A percentile compares a stretch with the other conserved stretches of the same genome.
Conservation (phyloP, 2,797 vertebrate genomes). For the Alfaro cultratus region DNA sequence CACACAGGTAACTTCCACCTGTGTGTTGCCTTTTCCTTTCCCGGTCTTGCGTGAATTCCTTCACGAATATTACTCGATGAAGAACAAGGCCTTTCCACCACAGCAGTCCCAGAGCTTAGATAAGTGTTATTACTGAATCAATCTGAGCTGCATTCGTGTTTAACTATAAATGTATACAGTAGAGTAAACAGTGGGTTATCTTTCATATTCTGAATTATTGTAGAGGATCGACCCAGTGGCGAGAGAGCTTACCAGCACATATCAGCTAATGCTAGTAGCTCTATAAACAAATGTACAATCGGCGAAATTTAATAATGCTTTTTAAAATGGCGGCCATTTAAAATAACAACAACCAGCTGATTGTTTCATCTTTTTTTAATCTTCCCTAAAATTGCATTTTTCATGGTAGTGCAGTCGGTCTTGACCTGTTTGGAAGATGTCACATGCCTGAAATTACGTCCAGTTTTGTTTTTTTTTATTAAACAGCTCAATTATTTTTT, state of each 20-base stretch:
- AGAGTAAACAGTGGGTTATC: not conserved
- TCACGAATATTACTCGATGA: conserved; percentile 11
- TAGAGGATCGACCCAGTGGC: not conserved
- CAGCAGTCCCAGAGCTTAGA: not conserved
- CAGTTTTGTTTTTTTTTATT: too few species aligned
- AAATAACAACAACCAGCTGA: not conserved
- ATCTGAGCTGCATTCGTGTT: not conserved
- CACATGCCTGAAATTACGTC: not conserved
- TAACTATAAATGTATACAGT: not conserved
- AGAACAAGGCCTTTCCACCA: not conserved
- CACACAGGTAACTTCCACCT: conserved; percentile 28
- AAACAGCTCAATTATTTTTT: too few species aligned
- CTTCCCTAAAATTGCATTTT: not conserved
- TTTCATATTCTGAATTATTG: not conserved
- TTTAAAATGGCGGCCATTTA: not conserved
- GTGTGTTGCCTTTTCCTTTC: conserved; percentile 31
- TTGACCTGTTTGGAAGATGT: not conserved
- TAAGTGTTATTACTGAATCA: not conserved
- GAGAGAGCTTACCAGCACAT: not conserved
- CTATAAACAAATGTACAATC: not conserved
- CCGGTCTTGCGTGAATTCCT: conserved; percentile 29
- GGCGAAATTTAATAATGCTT: not conserved
- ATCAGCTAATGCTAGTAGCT: not conserved
- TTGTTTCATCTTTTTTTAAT: not conserved
- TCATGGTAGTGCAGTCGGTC: not conserved